A percentile compares a stretch with the other conserved stretches of the same genome.
phyloP scores from a whole-genome alignment of 2,888 invertebrate species.

The Philonicus albiceps region DNA sequence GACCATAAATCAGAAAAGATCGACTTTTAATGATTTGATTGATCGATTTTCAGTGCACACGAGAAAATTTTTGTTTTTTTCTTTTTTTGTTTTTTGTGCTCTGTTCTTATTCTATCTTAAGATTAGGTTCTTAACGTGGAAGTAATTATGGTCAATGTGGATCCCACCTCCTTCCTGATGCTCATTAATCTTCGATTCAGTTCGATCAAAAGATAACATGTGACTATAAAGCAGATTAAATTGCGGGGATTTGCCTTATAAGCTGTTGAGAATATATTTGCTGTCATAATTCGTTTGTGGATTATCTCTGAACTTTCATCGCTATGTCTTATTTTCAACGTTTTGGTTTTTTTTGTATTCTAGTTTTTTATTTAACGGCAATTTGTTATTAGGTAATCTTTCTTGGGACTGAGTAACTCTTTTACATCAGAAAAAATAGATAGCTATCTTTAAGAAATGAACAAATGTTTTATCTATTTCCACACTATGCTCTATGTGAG shows the following conservation, averaged over 20 bases:
- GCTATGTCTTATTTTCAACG: neutral
- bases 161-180: neutral
- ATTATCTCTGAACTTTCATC: neutral
- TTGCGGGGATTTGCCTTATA: neutral
- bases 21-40: slow-evolving; percentile 26
- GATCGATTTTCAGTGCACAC: neutral
- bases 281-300: slow-evolving; percentile 1
- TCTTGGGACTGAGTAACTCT: neutral
- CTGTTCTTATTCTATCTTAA: neutral
- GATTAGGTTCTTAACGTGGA: neutral
- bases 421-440: neutral
- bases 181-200: slow-evolving; percentile 5
- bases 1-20: slow-evolving; percentile 3
- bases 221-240: neutral
- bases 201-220: neutral
- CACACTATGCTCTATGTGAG: too few relatives aligned
- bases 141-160: neutral
- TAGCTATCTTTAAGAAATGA: too few relatives aligned
- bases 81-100: too few relatives aligned
- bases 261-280: neutral
- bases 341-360: neutral
- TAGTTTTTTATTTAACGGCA: slow-evolving; percentile 48
- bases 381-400: neutral
- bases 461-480: too few relatives aligned
- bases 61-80: too few relatives aligned